Conservation (phyloP, 2,113 vertebrate species). For the Ailurus styani region DNA sequence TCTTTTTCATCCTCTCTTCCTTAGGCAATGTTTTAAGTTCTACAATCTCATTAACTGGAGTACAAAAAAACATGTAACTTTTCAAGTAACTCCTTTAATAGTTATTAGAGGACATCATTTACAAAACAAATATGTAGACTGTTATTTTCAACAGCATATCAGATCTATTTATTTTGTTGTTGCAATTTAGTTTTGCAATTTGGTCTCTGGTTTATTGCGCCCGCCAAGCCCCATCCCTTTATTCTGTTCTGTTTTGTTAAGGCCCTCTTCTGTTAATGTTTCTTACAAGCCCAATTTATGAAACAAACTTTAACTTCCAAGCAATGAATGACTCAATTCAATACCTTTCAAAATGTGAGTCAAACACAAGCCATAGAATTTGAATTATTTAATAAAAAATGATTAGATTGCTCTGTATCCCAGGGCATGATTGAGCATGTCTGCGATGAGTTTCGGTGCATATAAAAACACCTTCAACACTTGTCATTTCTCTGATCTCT, state of each 20-base stretch:
- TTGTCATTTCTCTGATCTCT: conserved; percentile 70
- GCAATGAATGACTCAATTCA: conserved; percentile 68
- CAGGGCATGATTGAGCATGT: conserved; percentile 62
- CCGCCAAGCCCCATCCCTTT: neutral
- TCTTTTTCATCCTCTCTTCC: conserved; percentile 51
- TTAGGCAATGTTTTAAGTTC: conserved; percentile 67
- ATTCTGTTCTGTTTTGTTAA: conserved; percentile 54
- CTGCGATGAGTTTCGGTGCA: conserved; percentile 53
- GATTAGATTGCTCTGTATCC: conserved; percentile 55
- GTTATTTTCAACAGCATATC: conserved; percentile 61
- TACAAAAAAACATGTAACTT: conserved; percentile 18
- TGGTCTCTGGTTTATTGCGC: conserved; percentile 61
- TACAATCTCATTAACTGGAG: conserved; percentile 64
- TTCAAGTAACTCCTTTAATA: conserved; percentile 68
- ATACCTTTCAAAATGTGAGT: conserved; percentile 70
- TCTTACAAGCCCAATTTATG: conserved; percentile 57
- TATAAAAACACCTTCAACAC: conserved; percentile 56
- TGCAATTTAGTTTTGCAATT: conserved; percentile 77
- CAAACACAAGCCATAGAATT: conserved; percentile 74
- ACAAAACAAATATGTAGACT: conserved; percentile 35
- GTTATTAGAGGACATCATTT: conserved; percentile 73
- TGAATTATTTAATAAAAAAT: conserved; percentile 74
- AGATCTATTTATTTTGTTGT: conserved; percentile 68
- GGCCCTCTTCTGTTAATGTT: conserved; percentile 54
- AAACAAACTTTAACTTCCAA: conserved; percentile 68